Evolutionary conservation across 2,888 invertebrate species (phyloP), one percentile per base, ranked within the genome.

Genomic region (Apeira syringaria): DNA sequence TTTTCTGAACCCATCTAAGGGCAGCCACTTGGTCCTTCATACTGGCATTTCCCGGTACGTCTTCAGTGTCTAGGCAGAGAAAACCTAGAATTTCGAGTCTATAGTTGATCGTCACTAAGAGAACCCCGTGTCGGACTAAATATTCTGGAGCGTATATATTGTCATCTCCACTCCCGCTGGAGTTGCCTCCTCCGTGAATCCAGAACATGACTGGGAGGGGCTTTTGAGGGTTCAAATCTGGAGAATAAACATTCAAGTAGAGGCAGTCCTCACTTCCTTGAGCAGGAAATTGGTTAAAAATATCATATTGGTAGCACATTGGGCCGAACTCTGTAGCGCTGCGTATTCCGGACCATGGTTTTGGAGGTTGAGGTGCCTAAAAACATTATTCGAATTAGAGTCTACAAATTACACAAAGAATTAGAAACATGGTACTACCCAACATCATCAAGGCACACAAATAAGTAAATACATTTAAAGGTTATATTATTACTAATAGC

Each of bases 221-320:
- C 24, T 52, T 25, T 0, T 24, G 7, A 1, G 74, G 66, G 2
- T 51, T 57, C 0, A 72, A 1, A 8, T 61, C 50, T 2, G 74
- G 74, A 0, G 77, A 59, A 36, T 80, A 79, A 0, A 80, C 64
- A 37, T 80, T 80, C 2, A 80, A 60, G 43, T 71, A 78, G 2
- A 80, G 55, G 32, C 78, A 79, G 47, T 80, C 78, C 54, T 80
- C 80, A 27, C 59, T 66, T 1, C 80, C 79, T 0, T 43, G 38
- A 1, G 58, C 30, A 0, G 42, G 43, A 5, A 8, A 24, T 22
- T 31, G 41, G n/a, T 17, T 4, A 20, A 40, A 24, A 3, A 44
- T 53, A 5, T 34, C 62, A 53, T 7, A 61, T 45, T 82, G 82
- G 24, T 60, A 65, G 22, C 78, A 77, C 0, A 61, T 48, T 0